Evolutionary conservation across 2,113 vertebrate genomes (phyloP).

Genomic region (Centropristis striata): DNA sequence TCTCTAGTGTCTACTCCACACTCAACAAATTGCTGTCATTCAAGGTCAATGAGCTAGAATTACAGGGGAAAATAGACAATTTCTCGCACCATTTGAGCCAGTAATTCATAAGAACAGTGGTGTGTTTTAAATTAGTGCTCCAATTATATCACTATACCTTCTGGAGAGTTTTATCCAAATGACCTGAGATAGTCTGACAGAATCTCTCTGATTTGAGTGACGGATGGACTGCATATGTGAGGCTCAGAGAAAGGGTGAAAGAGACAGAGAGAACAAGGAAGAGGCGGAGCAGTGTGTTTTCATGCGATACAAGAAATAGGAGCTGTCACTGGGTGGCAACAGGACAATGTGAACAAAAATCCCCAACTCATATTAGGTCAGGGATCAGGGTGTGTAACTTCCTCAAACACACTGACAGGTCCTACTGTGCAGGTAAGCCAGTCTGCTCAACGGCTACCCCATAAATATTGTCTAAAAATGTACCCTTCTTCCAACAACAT

Average conservation of each 20-base stretch:
- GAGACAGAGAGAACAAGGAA: not conserved
- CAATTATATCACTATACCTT: slow-evolving; percentile 66
- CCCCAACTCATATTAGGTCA: slow-evolving; percentile 4
- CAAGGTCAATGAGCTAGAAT: slow-evolving; percentile 82
- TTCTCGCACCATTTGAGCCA: slow-evolving; percentile 76
- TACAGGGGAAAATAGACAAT: slow-evolving; percentile 71
- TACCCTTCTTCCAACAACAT: not conserved
- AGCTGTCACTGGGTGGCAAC: slow-evolving; percentile 8
- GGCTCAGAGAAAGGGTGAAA: not conserved
- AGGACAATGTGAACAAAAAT: slow-evolving; percentile 6
- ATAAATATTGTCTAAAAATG: not conserved
- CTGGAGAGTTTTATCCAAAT: slow-evolving; percentile 65
- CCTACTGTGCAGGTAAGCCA: not conserved
- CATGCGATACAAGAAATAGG: not conserved
- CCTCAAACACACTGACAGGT: slow-evolving; percentile 3
- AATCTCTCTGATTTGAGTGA: slow-evolving; percentile 21
- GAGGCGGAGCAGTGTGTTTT: not conserved
- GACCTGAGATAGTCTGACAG: slow-evolving; percentile 35
- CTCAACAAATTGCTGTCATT: slow-evolving; percentile 79
- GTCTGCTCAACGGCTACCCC: not conserved
- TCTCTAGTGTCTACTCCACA: slow-evolving; percentile 74
- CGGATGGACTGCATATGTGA: slow-evolving; percentile 19
- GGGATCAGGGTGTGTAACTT: not conserved
- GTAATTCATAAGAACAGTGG: slow-evolving; percentile 75
- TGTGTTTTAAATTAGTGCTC: slow-evolving; percentile 73